Percentiles rank a stretch among this genome's conserved stretches.
These are phyloP conservation scores for Pyrocephalus nanus DNA, from an alignment of 2,797 vertebrate species.

Conservation along the genomic window DNA sequence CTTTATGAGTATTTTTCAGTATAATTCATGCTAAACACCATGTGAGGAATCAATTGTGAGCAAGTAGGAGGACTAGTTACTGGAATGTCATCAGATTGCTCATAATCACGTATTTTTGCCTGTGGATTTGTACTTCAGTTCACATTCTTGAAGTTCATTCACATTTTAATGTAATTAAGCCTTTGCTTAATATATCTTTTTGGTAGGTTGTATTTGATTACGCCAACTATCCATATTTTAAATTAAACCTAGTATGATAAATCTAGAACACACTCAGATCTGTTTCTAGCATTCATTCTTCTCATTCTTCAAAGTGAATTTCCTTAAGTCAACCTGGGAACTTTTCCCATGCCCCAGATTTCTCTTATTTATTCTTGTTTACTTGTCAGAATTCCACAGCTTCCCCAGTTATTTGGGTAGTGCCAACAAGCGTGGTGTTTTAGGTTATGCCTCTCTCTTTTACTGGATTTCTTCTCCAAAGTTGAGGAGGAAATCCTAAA, in stretches of 20 bases:
- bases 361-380: not conserved
- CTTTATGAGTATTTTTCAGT: not conserved
- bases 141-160: not conserved
- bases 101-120: not conserved
- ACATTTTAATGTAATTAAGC: not conserved
- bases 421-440: accelerated
- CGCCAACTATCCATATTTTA: not conserved
- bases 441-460: not conserved
- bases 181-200: not conserved
- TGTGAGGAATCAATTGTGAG: not conserved
- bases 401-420: not conserved
- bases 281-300: not conserved
- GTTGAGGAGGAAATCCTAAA: not conserved
- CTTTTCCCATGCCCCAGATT: not conserved
- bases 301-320: not conserved
- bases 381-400: not conserved
- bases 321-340: not conserved
- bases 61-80: not conserved
- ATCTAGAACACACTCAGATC: not conserved
- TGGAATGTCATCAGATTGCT: not conserved
- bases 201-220: not conserved
- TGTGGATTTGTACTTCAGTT: not conserved
- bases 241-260: not conserved
- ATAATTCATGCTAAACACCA: not conserved
- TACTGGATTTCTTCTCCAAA: not conserved